phyloP scores from a whole-genome alignment of 2,888 invertebrate genomes.

The Fissipunctia ypsillon region DNA sequence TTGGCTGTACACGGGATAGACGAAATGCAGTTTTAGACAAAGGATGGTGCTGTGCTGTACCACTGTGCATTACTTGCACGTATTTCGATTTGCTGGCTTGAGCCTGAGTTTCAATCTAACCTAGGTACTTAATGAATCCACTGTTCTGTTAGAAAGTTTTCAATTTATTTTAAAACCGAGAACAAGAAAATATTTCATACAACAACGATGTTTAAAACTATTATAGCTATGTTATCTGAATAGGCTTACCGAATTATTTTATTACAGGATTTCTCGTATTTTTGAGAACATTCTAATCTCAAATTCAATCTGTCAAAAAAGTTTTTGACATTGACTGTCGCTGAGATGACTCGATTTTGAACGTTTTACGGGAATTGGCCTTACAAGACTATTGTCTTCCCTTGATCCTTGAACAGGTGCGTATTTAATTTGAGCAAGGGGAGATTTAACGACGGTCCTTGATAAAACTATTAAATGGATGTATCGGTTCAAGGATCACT shows the following conservation, averaged over 20 bases:
- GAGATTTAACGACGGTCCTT: background rate
- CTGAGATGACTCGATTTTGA: background rate
- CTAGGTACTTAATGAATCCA: constrained; percentile 5
- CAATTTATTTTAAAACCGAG: constrained; percentile 8
- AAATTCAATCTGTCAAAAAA: background rate
- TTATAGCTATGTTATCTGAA: background rate
- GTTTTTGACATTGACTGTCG: background rate
- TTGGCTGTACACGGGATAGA: background rate
- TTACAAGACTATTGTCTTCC: background rate
- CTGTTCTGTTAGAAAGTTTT: constrained; percentile 24
- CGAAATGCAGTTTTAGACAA: no score
- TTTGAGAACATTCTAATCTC: background rate
- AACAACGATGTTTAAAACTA: background rate
- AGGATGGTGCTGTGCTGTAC: background rate
- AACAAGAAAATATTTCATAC: background rate
- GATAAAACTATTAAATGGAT: background rate
- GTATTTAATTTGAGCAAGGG: constrained; percentile 1
- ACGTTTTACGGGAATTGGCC: background rate
- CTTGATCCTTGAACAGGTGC: constrained; percentile 8
- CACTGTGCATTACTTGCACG: constrained; percentile 31
- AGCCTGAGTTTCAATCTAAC: constrained; percentile 50
- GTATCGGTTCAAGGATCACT: background rate
- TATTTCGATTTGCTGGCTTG: constrained; percentile 59
- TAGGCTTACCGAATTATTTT: no score
- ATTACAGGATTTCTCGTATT: no score